Conservation (phyloP, 2,797 vertebrate species). For the Sebastes jordani region DNA sequence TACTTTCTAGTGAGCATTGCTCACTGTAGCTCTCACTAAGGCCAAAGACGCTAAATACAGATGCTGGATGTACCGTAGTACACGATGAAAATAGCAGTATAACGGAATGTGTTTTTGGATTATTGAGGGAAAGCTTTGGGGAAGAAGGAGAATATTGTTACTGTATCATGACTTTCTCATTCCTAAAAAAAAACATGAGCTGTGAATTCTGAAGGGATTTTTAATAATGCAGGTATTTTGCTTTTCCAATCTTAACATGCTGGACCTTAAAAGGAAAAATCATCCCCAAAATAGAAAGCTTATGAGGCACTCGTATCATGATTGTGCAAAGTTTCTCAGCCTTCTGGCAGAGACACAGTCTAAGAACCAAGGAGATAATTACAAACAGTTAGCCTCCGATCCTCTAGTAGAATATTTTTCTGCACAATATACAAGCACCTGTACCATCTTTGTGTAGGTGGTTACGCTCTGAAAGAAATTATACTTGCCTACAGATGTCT, state of each 20-base stretch:
- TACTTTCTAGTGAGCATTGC: neutral
- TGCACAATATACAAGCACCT: neutral
- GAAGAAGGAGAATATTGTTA: neutral
- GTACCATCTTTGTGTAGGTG: neutral
- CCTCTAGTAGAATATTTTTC: neutral
- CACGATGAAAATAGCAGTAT: neutral
- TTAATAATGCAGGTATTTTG: neutral
- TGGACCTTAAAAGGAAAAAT: neutral
- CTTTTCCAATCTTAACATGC: neutral
- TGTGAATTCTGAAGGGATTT: neutral
- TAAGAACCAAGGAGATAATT: neutral
- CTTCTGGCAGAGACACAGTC: neutral
- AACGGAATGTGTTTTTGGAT: neutral
- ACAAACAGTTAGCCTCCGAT: neutral
- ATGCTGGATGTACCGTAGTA: neutral
- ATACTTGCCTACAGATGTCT: neutral
- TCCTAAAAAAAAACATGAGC: neutral
- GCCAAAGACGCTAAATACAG: neutral
- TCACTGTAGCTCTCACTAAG: slow-evolving; percentile 28
- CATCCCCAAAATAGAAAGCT: neutral
- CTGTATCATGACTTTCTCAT: neutral
- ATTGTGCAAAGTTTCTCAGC: neutral
- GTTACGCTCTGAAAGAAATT: neutral
- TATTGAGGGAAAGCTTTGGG: neutral
- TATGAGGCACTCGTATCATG: neutral